Base-by-base conservation (phyloP, 2,888 invertebrate species). In the Mythimna lalbum region DNA sequence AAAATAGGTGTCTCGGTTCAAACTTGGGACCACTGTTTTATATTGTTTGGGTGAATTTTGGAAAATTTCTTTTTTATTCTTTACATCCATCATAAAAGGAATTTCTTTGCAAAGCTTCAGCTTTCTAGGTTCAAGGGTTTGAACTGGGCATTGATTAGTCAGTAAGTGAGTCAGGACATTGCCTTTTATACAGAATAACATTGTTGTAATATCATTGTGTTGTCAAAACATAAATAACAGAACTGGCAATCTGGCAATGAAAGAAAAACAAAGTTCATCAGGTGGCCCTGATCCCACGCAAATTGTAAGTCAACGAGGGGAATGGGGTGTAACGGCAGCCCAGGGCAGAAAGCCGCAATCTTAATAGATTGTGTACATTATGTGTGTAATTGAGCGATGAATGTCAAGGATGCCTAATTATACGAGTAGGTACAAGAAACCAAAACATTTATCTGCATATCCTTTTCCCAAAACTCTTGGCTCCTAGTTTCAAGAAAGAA, bases 191-290 rank as follows among this genome's bases (percentile, higher is more conserved):
- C 33, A 14, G 36, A 33, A 43, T 47, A 7, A 50, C 23, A 10
- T 55, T 60, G 14, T 56, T 14, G 9, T 27, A 19, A 56, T 4
- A 6, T 43, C 43, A 43, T 43, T 43, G 17, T 43, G 19, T 17
- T 19, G 5, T 19, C 43, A 43, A 43, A 61, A 78, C 17, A 79
- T 67, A 68, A 70, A 75, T 49, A 70, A 55, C 21, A 21, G 50
- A 65, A 55, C 36, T 68, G 64, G 64, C 67, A 64, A 78, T 78
- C 53, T 69, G 56, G 62, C 65, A 74, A 62, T 74, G 53, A 75
- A 75, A 79, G 62, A 75, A 75, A 79, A 78, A 78, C 80, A 78
- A 79, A 79, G 69, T 79, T 67, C 66, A 74, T 78, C 69, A 66
- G 74, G 52, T 78, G 80, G 21, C 36, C 53, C 50, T 56, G 67